Percentiles rank a stretch among this genome's conserved stretches.
Conservation (phyloP, 2,888 invertebrate species). For the Smittia aterrima region DNA sequence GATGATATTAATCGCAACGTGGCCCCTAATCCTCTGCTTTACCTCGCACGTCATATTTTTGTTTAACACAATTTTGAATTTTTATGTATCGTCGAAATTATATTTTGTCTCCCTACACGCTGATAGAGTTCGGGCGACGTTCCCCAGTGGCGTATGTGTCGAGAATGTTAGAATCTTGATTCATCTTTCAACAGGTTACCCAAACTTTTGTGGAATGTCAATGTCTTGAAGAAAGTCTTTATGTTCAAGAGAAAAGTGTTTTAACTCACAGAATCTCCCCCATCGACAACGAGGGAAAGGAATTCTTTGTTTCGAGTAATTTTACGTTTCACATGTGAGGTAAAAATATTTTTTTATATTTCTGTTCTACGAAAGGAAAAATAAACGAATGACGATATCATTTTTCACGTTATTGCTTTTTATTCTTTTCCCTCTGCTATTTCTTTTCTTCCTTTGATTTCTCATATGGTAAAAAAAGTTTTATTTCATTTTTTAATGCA, state of each 20-base stretch:
- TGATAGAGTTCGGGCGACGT: not conserved
- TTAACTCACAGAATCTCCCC: too few relatives aligned
- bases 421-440: not conserved
- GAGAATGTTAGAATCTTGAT: not conserved
- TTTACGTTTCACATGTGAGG: not conserved
- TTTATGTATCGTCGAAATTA: conserved; percentile 15
- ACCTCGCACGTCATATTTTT: not conserved
- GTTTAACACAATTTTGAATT: conserved; percentile 1
- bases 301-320: not conserved
- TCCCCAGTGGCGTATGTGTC: not conserved
- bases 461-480: not conserved
- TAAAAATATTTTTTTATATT: not conserved
- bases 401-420: conserved; percentile 6
- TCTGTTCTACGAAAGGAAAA: not conserved
- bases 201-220: too few relatives aligned
- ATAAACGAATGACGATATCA: not conserved
- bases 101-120: not conserved
- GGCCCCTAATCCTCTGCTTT: not conserved
- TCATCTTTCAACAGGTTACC: too few relatives aligned
- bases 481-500: conserved; percentile 8
- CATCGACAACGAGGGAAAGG: too few relatives aligned
- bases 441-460: not conserved
- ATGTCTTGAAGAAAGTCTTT: too few relatives aligned
- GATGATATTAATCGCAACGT: not conserved
- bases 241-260: too few relatives aligned